Conservation (phyloP, 2,888 invertebrate species). For the Pegoplata infirma region DNA sequence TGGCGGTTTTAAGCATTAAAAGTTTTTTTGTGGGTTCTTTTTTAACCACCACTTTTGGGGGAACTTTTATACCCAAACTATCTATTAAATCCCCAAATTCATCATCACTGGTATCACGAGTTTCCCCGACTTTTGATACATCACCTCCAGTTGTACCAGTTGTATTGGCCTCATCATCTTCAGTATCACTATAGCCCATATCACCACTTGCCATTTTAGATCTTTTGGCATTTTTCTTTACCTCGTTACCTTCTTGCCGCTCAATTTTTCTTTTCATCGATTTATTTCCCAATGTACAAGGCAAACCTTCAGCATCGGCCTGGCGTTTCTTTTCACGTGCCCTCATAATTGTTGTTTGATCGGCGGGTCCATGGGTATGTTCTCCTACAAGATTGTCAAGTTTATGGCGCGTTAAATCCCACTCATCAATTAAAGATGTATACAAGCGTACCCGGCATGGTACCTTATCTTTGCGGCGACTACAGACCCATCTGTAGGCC, state of each 20-base stretch:
- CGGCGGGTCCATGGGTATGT: constrained; percentile 71
- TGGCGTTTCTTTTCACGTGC: constrained; percentile 72
- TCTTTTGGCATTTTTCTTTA: background rate
- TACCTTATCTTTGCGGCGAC: constrained; percentile 70
- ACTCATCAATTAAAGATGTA: constrained; percentile 67
- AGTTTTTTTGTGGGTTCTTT: constrained; percentile 55
- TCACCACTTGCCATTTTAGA: background rate
- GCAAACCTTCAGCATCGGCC: constrained; percentile 65
- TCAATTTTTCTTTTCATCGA: constrained; percentile 53
- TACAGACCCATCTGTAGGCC: constrained; percentile 73
- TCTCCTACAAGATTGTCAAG: constrained; percentile 68
- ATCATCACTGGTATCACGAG: constrained; percentile 33
- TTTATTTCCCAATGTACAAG: constrained; percentile 63
- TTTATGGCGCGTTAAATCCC: constrained; percentile 67
- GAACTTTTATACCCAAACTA: constrained; percentile 37
- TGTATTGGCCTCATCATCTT: constrained; percentile 30
- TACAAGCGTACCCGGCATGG: constrained; percentile 72
- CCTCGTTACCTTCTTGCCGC: constrained; percentile 28
- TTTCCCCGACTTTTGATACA: too few species aligned
- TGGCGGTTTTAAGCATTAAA: constrained; percentile 69
- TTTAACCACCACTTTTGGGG: background rate
- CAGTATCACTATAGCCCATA: constrained; percentile 16
- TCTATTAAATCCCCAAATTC: constrained; percentile 32
- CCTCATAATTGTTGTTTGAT: constrained; percentile 70
- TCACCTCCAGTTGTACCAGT: too few species aligned